Evolutionary conservation across 1,140 invertebrate genomes (phyloP), one percentile per base, ranked within the genome.

Genomic region (Zaprionus camerounensis): DNA sequence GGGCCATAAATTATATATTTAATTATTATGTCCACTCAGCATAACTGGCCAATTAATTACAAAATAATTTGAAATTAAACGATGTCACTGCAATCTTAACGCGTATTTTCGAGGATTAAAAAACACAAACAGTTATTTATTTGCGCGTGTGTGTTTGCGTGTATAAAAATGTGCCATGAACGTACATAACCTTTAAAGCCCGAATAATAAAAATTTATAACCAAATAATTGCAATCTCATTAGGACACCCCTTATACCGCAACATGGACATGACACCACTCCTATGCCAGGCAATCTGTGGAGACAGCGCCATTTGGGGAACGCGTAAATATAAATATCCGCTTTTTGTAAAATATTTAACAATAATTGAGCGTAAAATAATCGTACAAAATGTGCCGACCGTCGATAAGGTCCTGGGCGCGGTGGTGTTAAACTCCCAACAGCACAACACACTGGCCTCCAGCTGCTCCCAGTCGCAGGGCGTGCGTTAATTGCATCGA

Each of bases 301-400:
- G 49, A 63, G 61, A 46, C 63, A 58, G 31, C 34, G 26, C 65
- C 71, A 76, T 67, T 76, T 67, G 67, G 64, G 73, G 68, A 71
- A 75, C 59, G 69, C 46, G 68, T 75, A 71, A 71, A 71, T 85
- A 78, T 78, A 88, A 90, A 84, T 88, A 84, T 76, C 61, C 72
- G 71, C 81, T 87, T 91, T 91, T 85, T 82, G 78, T 82, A 70
- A 87, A 92, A 92, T 92, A 92, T 92, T 91, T 91, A 92, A 92
- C 91, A 92, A 92, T 91, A 92, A 92, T 92, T 92, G 91, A 92
- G 91, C 90, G 82, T 87, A 87, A 92, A 91, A 92, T 91, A 87
- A 91, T 88, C 87, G 75, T 81, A 71, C 66, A 56, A 80, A 78
- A 73, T 77, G 63, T 51, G 53, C 57, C 56, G 64, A 66, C 15